Evolutionary conservation across 2,888 invertebrate genomes (phyloP).

Genomic region (Argynnis bischoffii): DNA sequence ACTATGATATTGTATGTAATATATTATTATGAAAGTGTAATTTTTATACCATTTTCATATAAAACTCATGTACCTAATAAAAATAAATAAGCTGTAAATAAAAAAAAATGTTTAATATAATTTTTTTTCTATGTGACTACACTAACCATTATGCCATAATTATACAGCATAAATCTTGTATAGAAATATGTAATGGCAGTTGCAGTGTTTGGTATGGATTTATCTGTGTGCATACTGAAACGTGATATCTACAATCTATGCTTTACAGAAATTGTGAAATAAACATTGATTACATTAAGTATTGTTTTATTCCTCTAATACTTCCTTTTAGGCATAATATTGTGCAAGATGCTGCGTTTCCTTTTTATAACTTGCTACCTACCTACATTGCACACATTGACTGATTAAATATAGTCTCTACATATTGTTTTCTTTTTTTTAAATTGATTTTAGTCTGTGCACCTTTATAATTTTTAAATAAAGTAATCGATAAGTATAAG

Average conservation of each 20-base stretch:
- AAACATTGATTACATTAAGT: constrained; percentile 72
- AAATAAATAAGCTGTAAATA: constrained; percentile 76
- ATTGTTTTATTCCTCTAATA: constrained; percentile 37
- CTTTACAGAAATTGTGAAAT: constrained; percentile 80
- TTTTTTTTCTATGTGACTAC: constrained; percentile 76
- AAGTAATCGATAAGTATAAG: too few species aligned
- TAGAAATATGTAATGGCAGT: constrained; percentile 70
- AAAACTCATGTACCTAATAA: constrained; percentile 80
- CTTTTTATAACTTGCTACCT: too few species aligned
- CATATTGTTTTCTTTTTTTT: too few species aligned
- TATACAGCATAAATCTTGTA: constrained; percentile 71
- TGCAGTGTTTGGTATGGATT: constrained; percentile 76
- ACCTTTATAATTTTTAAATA: too few species aligned
- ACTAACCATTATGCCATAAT: constrained; percentile 75
- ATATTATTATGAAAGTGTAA: constrained; percentile 78
- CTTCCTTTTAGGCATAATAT: not conserved
- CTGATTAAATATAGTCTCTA: too few species aligned
- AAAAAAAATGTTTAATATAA: constrained; percentile 72
- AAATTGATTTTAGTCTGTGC: too few species aligned
- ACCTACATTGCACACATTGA: too few species aligned
- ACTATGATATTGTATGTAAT: constrained; percentile 70
- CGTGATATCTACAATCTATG: constrained; percentile 82
- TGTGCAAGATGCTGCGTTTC: not conserved
- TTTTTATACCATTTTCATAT: constrained; percentile 82
- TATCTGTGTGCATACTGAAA: constrained; percentile 80